Base-by-base conservation (phyloP, 2,888 invertebrate species). In the Sinodicranocentrus sp. region DNA sequence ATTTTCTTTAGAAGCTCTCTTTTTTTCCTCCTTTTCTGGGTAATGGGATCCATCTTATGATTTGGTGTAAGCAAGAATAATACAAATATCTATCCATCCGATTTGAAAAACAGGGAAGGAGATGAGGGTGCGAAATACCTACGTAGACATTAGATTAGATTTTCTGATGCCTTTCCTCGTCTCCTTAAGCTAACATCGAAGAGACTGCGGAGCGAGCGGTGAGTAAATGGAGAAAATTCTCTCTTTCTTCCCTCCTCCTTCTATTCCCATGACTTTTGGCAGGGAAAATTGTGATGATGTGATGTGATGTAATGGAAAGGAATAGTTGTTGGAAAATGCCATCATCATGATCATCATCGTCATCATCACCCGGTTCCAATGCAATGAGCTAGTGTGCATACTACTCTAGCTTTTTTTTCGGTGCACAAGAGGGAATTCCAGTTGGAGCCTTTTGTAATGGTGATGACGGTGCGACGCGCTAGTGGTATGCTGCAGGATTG, bases 231-330 rank as follows among this genome's bases (percentile, higher is more conserved):
- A 72, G 61, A 61, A 76, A 54, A 57, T 65, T 57, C 21, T 25
- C 33, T 28, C 61, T n/a, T n/a, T n/a, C n/a, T n/a, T n/a, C n/a
- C 48, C 2, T 13, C 23, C 25, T 26, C 52, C 57, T 52, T 25
- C 43, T 72, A 80, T 80, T 80, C 80, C 80, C 80, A 57, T 72
- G 80, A 72, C 80, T 80, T 80, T 80, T 63, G 67, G 67, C 44
- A 19, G 59, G 73, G 76, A 71, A 71, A 72, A 75, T 72, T 70
- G 48, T 65, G 84, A 84, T 84, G 79, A 77, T 78, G 54, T 73
- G 67, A 80, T 80, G 73, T 75, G 78, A 80, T 79, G 84, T 84
- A 80, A 84, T 80, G 80, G 70, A 80, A n/a, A 80, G 54, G 72
- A 80, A 71, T 72, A 67, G 65, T 25, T 80, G 67, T 65, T 67